These are phyloP conservation scores for Platypus cylindrus DNA, from an alignment of 2,888 invertebrate genomes.

Conservation along the genomic window DNA sequence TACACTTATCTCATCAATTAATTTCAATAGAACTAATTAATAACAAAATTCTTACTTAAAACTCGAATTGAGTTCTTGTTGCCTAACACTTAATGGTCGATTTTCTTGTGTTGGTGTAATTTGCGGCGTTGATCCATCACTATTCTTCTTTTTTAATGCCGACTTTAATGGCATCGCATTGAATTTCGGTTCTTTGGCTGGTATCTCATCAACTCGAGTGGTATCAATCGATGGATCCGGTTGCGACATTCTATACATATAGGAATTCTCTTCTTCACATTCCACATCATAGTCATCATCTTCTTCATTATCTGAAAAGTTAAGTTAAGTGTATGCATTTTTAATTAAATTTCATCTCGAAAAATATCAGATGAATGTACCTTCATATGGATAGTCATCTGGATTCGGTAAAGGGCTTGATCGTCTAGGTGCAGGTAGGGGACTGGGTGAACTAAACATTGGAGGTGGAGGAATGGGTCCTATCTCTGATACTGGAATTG, in stretches of 20 bases:
- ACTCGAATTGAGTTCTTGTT: constrained; percentile 57
- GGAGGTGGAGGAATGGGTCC: constrained; percentile 76
- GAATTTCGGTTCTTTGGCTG: constrained; percentile 77
- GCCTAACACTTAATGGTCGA: constrained; percentile 44
- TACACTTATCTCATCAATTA: too few species aligned
- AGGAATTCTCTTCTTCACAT: constrained; percentile 51
- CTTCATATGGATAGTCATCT: constrained; percentile 52
- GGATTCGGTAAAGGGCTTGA: constrained; percentile 22
- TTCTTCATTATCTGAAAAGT: constrained; percentile 25
- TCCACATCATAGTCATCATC: constrained; percentile 40
- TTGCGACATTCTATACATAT: constrained; percentile 44
- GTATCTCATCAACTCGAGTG: constrained; percentile 78
- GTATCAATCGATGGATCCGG: constrained; percentile 64
- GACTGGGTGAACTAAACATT: constrained; percentile 87
- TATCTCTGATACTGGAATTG: constrained; percentile 83
- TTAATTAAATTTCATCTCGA: not conserved
- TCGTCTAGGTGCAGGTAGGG: constrained; percentile 45
- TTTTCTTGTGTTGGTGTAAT: constrained; percentile 61
- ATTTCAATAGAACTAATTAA: too few species aligned
- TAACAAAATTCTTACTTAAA: constrained; percentile 82
- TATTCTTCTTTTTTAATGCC: constrained; percentile 65
- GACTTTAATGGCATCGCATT: constrained; percentile 87
- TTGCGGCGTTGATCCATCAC: constrained; percentile 51
- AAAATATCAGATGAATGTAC: constrained; percentile 28
- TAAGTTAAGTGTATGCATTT: too few species aligned